phyloP scores from a whole-genome alignment of 53 echinoderm and acorn worm species.

The Apostichopus leukothele region DNA sequence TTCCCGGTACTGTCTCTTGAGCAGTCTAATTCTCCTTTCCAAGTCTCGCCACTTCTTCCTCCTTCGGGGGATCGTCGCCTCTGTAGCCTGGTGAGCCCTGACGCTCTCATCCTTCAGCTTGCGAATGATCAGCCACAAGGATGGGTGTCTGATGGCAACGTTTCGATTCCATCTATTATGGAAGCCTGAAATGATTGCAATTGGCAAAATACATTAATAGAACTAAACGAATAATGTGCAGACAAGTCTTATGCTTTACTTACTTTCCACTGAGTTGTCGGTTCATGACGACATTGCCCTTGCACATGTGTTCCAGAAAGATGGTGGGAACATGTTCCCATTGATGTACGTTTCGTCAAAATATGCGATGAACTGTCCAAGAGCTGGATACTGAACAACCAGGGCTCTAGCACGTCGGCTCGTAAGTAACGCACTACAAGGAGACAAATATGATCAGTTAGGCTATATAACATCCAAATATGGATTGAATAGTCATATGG shows the following conservation, averaged over 20 bases:
- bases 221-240: too few relatives aligned
- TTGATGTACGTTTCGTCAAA: slow-evolving; percentile 9
- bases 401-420: neutral
- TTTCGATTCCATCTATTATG: neutral
- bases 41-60: slow-evolving; percentile 26
- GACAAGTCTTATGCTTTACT: too few relatives aligned
- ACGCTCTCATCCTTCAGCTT: slow-evolving; percentile 27
- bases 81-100: neutral
- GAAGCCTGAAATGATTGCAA: neutral
- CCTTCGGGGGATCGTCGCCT: slow-evolving; percentile 16
- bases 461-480: neutral
- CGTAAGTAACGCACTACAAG: neutral
- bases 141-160: slow-evolving; percentile 23
- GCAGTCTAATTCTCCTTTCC: neutral
- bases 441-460: neutral
- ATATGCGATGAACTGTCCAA: neutral
- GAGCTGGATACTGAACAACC: slow-evolving; percentile 27
- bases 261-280: too few relatives aligned
- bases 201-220: neutral
- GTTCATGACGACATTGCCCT: neutral
- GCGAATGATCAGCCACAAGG: slow-evolving; percentile 1
- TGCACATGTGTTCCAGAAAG: slow-evolving; percentile 26
- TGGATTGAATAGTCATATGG: neutral
- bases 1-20: neutral
- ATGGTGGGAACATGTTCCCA: slow-evolving; percentile 18